phyloP scores from a whole-genome alignment of 2,113 vertebrate genomes.

The Gasterosteus aculeatus region DNA sequence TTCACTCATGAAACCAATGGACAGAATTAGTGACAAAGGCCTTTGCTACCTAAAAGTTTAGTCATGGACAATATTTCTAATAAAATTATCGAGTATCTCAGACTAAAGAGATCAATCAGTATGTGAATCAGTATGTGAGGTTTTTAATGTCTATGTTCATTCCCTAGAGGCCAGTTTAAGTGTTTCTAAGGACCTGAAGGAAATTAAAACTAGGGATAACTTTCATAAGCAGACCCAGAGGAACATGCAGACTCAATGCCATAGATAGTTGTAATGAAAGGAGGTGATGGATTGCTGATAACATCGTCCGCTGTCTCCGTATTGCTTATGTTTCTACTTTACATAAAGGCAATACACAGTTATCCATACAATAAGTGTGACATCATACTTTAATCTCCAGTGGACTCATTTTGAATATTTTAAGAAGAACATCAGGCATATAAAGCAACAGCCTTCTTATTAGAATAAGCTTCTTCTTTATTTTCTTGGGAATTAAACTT shows the following conservation, averaged over 20 bases:
- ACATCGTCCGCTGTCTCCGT: not conserved
- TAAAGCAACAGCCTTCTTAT: not conserved
- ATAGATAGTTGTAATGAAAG: slow-evolving; percentile 31
- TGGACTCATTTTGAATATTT: slow-evolving; percentile 6
- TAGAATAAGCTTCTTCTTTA: not conserved
- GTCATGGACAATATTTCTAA: not conserved
- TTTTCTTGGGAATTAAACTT: not conserved
- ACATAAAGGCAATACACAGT: not conserved
- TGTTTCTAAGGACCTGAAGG: slow-evolving; percentile 30
- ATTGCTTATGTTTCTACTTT: not conserved
- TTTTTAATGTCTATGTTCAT: slow-evolving; percentile 20
- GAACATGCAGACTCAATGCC: slow-evolving; percentile 3
- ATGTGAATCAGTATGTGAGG: not conserved
- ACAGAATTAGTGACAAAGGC: not conserved
- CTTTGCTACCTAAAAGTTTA: not conserved
- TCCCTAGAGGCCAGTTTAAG: slow-evolving; percentile 35
- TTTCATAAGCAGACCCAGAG: slow-evolving; percentile 45
- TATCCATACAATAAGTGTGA: not conserved
- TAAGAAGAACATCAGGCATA: not conserved
- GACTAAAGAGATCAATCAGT: not conserved
- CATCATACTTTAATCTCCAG: not conserved
- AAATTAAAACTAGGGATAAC: slow-evolving; percentile 53
- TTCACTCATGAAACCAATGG: not conserved
- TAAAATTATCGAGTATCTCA: not conserved
- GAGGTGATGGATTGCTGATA: slow-evolving; percentile 16